These are phyloP conservation scores for Cephalopachus bancanus DNA, from an alignment of 2,797 vertebrate species.

Conservation along the genomic window DNA sequence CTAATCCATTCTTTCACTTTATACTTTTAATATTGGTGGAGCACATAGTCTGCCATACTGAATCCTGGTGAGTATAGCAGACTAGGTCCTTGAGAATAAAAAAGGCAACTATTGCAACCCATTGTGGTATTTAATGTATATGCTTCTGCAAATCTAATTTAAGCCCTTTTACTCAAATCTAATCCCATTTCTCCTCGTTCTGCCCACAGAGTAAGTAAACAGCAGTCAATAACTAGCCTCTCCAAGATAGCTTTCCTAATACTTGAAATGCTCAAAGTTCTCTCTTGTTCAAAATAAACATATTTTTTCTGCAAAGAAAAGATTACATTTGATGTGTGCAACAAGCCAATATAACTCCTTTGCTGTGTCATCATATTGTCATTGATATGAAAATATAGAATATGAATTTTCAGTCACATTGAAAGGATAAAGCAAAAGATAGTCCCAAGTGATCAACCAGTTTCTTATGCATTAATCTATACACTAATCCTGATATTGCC, in stretches of 20 bases:
- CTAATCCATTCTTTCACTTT: background rate
- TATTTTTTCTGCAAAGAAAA: conserved; percentile 65
- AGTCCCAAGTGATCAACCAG: conserved; percentile 43
- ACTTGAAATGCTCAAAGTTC: conserved; percentile 55
- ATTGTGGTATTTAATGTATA: background rate
- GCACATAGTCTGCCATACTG: background rate
- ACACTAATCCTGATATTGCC: conserved; percentile 52
- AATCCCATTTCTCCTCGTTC: conserved; percentile 57
- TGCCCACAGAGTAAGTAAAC: conserved; percentile 28
- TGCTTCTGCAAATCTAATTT: conserved; percentile 57
- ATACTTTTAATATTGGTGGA: background rate
- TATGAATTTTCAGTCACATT: conserved; percentile 68
- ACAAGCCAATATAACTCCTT: conserved; percentile 63
- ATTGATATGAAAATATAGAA: conserved; percentile 75
- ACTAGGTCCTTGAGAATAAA: conserved; percentile 20
- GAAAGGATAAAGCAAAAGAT: conserved; percentile 70
- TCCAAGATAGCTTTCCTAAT: conserved; percentile 48
- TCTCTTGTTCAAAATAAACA: conserved; percentile 70
- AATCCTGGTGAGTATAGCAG: background rate
- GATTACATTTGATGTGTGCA: conserved; percentile 57
- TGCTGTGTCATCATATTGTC: conserved; percentile 75
- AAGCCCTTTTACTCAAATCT: conserved; percentile 66
- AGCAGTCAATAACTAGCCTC: conserved; percentile 27
- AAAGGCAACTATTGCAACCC: background rate
- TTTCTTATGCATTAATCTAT: conserved; percentile 67